Conservation (phyloP, 2,888 invertebrate species). For the Cryptops parisi region DNA sequence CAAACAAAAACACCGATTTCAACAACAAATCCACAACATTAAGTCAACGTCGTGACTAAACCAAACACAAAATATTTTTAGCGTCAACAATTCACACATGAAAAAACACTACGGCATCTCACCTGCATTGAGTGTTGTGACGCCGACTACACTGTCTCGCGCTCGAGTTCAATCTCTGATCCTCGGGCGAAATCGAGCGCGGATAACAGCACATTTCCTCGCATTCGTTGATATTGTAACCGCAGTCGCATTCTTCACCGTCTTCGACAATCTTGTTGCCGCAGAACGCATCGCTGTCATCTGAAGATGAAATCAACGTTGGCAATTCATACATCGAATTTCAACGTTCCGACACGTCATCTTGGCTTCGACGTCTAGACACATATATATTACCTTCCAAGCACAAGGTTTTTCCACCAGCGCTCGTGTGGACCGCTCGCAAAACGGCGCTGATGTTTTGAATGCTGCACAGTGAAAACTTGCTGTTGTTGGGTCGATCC, state of each 20-base stretch:
- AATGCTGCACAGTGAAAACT: slow-evolving; percentile 88
- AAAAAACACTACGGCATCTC: slow-evolving; percentile 18
- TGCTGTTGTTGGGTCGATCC: slow-evolving; percentile 92
- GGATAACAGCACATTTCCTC: slow-evolving; percentile 74
- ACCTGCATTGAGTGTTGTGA: slow-evolving; percentile 66
- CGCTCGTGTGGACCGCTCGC: slow-evolving; percentile 63
- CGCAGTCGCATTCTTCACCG: slow-evolving; percentile 96
- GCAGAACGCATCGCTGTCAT: slow-evolving; percentile 90
- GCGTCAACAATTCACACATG: too few species aligned
- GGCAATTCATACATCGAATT: background rate
- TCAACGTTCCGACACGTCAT: background rate
- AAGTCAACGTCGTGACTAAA: background rate
- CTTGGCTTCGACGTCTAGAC: background rate
- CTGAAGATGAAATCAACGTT: slow-evolving; percentile 28
- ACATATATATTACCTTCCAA: slow-evolving; percentile 59
- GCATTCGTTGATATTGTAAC: slow-evolving; percentile 85
- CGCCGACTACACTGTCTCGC: slow-evolving; percentile 69
- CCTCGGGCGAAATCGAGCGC: slow-evolving; percentile 52
- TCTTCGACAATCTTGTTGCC: slow-evolving; percentile 98
- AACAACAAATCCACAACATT: too few species aligned
- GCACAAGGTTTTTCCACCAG: slow-evolving; percentile 82
- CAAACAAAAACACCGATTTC: background rate
- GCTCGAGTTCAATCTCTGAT: slow-evolving; percentile 48
- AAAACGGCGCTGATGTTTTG: slow-evolving; percentile 89
- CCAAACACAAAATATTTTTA: too few species aligned